Conservation (phyloP, 1,140 invertebrate species). For the Arion vulgaris region DNA sequence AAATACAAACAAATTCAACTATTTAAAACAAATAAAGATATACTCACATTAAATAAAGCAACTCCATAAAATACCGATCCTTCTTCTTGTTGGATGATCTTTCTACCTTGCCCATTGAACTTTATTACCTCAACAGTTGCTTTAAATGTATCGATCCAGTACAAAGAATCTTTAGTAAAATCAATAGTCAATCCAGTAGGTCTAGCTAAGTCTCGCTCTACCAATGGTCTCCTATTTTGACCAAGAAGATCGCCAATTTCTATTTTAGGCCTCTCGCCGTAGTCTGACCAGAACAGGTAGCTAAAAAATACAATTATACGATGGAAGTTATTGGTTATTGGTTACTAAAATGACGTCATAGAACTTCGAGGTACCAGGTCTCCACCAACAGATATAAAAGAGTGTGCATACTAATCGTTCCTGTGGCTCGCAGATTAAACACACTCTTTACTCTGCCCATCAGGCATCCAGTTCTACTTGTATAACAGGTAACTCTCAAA, state of each 20-base stretch:
- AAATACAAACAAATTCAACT: no score
- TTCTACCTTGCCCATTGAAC: conserved; percentile 81
- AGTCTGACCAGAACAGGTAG: conserved; percentile 80
- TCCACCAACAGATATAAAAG: no score
- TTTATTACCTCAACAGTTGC: conserved; percentile 93
- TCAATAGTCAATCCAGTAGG: conserved; percentile 96
- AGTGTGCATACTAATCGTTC: no score
- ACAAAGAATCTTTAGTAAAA: conserved; percentile 92
- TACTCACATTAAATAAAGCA: conserved; percentile 50
- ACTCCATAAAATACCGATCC: conserved; percentile 60
- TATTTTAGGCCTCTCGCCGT: conserved; percentile 90
- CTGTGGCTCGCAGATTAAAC: no score
- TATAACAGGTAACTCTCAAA: neutral
- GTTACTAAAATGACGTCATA: no score
- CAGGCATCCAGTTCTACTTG: no score
- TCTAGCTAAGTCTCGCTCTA: conserved; percentile 88
- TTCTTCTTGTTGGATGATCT: conserved; percentile 48
- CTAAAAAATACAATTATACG: conserved; percentile 44
- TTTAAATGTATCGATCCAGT: conserved; percentile 94
- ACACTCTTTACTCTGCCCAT: no score
- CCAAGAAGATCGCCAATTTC: conserved; percentile 90
- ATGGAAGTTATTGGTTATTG: neutral
- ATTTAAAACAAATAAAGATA: neutral
- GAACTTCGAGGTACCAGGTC: no score
- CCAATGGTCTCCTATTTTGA: conserved; percentile 80